Conservation (phyloP, 2,113 vertebrate species). For the Ctenomys sociabilis region DNA sequence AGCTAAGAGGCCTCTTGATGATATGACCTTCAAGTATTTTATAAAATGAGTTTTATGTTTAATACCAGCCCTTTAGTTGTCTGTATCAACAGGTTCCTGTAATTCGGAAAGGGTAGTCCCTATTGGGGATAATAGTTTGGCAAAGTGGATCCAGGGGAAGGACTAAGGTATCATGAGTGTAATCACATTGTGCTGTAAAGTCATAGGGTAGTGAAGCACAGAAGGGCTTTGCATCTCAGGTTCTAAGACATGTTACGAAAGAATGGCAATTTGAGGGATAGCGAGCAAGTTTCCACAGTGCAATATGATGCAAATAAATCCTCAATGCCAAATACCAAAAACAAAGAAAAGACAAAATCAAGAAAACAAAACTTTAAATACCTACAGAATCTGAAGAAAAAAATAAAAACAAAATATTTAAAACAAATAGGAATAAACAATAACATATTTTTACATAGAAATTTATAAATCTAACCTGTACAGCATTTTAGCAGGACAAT, state of each 20-base stretch:
- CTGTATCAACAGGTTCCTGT: slow-evolving; percentile 15
- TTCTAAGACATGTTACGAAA: not conserved
- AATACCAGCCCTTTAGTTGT: not conserved
- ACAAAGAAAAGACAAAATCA: too few relatives aligned
- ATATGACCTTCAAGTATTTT: slow-evolving; percentile 20
- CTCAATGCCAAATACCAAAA: not conserved
- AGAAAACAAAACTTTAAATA: too few relatives aligned
- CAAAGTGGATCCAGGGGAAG: slow-evolving; percentile 8
- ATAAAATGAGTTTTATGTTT: slow-evolving; percentile 47
- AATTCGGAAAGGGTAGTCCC: not conserved
- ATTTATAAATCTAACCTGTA: too few relatives aligned
- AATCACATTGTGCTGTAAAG: slow-evolving; percentile 13
- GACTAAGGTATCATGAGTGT: not conserved
- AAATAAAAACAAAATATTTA: too few relatives aligned
- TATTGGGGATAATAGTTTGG: not conserved
- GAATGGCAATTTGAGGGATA: not conserved
- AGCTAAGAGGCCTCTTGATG: slow-evolving; percentile 13
- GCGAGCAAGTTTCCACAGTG: not conserved
- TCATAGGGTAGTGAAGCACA: not conserved
- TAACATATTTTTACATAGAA: too few relatives aligned
- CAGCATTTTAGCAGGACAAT: too few relatives aligned
- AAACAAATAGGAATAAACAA: too few relatives aligned
- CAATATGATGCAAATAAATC: slow-evolving; percentile 49
- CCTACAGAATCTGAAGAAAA: too few relatives aligned
- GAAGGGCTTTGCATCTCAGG: not conserved